Base-by-base conservation (phyloP, 2,888 invertebrate genomes). In the Calliopum simillimum region DNA sequence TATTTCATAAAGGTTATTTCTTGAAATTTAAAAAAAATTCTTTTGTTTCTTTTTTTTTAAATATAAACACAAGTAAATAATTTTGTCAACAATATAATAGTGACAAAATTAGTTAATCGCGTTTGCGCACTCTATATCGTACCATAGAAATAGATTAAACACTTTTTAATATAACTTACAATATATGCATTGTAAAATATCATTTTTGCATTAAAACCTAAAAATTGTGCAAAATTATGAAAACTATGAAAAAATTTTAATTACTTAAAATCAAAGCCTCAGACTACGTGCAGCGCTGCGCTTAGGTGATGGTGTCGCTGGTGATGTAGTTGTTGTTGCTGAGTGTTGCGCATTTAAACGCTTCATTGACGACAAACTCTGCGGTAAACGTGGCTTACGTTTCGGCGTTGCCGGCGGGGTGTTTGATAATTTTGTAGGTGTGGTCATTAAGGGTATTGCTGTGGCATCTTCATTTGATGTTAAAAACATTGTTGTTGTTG, bases 351-450 rank as follows among this genome's bases (percentile, higher is more conserved):
- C 55, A 55, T 69, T 71, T 33, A 74, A 68, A 53, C 76, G 76
- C 47, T 74, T 76, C 65, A 75, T 68, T 14, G 73, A 75, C 0
- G 76, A 75, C 25, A 71, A 33, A 8, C 64, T 63, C 58, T 72
- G 73, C 43, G 74, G 71, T 53, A 73, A 69, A 1, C 76, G 69
- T 1, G 74, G 73, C 61, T 69, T 75, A 14, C 77, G 76, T 68
- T 76, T 76, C 1, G 77, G 77, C 43, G 77, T 78, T 14, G 76
- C 72, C 44, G 77, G 77, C 16, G 77, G 77, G 3, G 76, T 77
- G 19, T 75, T 68, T 1, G 43, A 53, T 21, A 69, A 64, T 72
- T 78, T 78, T 2, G 76, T 75, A 4, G 77, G 77, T 23, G 77
- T 78, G 19, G 75, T 74, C 69, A 76, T 67, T 44, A 71, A 67